These are phyloP conservation scores for Heliconius nattereri DNA, from an alignment of 1,140 invertebrate genomes.

Conservation along the genomic window DNA sequence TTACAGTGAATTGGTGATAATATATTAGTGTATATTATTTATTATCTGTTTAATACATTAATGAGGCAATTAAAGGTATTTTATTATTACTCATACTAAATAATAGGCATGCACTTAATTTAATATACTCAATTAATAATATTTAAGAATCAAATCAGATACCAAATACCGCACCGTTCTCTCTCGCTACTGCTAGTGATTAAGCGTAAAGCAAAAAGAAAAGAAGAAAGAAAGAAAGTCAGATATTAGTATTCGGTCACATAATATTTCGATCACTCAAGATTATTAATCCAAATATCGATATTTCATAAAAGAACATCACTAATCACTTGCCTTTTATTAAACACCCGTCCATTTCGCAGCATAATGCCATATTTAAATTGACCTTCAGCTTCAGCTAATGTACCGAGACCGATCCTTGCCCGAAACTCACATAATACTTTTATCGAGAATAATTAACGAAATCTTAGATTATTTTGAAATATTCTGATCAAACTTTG, in stretches of 20 bases:
- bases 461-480: background rate
- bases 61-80: no score
- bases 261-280: background rate
- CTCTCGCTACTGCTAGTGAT: no score
- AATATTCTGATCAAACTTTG: background rate
- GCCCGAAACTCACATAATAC: constrained; percentile 33
- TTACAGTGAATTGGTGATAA: background rate
- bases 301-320: constrained; percentile 18
- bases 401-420: constrained; percentile 42
- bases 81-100: no score
- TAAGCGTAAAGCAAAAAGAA: no score
- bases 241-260: background rate
- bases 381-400: constrained; percentile 42
- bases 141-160: no score
- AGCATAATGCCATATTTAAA: constrained; percentile 51
- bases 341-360: constrained; percentile 44
- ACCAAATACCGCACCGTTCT: no score
- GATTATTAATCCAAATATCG: background rate
- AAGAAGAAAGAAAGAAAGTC: no score
- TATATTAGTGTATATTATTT: background rate
- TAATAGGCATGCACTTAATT: no score
- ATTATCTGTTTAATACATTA: background rate
- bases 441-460: constrained; percentile 35
- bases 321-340: constrained; percentile 35
- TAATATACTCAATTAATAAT: no score